Percentiles rank a stretch among this genome's conserved stretches.
Evolutionary conservation across 1,140 invertebrate species (phyloP).

Genomic region (Campoletis sonorensis): DNA sequence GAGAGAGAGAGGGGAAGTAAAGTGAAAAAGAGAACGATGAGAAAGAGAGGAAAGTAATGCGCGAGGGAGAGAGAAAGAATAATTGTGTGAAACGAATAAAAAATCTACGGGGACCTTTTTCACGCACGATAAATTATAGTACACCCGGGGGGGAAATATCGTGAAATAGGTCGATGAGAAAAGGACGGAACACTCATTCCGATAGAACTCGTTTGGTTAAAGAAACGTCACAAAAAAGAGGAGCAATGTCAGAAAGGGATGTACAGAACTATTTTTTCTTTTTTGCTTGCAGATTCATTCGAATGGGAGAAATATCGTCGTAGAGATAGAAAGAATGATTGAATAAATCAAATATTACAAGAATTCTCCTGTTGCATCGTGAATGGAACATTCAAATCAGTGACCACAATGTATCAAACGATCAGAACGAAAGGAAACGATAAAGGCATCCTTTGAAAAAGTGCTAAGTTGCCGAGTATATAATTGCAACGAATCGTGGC

Average conservation of each 20-base stretch:
- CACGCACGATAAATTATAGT: not conserved
- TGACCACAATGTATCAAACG: not conserved
- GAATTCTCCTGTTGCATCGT: not conserved
- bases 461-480: not conserved
- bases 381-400: not conserved
- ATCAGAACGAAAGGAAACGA: not conserved
- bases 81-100: not conserved
- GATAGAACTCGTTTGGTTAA: not conserved
- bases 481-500: not conserved
- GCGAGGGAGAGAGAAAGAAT: not conserved
- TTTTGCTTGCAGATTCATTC: slow-evolving; percentile 17
- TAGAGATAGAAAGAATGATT: not conserved
- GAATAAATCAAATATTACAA: not conserved
- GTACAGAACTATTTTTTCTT: not conserved
- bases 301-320: not conserved
- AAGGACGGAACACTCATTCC: not conserved
- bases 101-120: slow-evolving; percentile 5
- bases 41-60: not conserved
- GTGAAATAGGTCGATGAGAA: not conserved
- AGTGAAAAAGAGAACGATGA: too few relatives aligned
- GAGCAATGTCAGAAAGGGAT: not conserved
- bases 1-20: too few relatives aligned
- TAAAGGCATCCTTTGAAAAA: not conserved
- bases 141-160: not conserved
- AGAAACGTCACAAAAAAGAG: not conserved